Base-by-base conservation (phyloP, 2,797 vertebrate species). In the Sitta carolinensis region DNA sequence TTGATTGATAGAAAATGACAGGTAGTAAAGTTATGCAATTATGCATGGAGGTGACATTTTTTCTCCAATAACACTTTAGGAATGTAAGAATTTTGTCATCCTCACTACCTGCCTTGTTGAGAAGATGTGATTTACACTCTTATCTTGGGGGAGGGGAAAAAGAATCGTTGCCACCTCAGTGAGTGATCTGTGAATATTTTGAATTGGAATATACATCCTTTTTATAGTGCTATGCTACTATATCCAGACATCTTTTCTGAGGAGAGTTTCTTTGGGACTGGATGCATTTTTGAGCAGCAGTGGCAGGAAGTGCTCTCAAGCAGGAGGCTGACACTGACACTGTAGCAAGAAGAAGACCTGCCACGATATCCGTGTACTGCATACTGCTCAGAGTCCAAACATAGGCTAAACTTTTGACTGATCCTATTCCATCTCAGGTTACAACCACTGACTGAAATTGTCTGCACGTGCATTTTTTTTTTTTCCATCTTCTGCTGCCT, bases 31-130 rank as follows among this genome's bases (percentile, higher is more conserved):
- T 94, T 94, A 95, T 89, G 88, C 93, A 94, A 87, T 95, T 97
- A 95, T 95, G 86, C 92, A 95, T 78, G 91, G 94, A 95, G 95
- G 92, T 95, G 91, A 96, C 95, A 95, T 94, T 94, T 94, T 95
- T 97, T 93, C 78, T 91, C 87, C 96, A 96, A 92, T 94, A 96
- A 96, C 95, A 96, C 94, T 96, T 96, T 94, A 80, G 87, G 94
- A 95, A 92, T 94, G 90, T 94, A 95, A 92, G 87, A 96, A 95
- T 96, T 95, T 96, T 95, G 94, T 91, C 89, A 96, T 93, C 69
- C 87, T 93, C 89, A 87, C 89, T 97, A 95, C 95, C 90, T 94
- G 91, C 94, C 95, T 97, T 94, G 94, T 96, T 95, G 94, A 94
- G 84, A 95, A 95, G 93, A 94, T 94, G 77, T 96, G 96, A 96